Percentiles rank a stretch among this genome's conserved stretches.
Evolutionary conservation across 2,888 invertebrate species (phyloP).

Genomic region (Caprella mutica): DNA sequence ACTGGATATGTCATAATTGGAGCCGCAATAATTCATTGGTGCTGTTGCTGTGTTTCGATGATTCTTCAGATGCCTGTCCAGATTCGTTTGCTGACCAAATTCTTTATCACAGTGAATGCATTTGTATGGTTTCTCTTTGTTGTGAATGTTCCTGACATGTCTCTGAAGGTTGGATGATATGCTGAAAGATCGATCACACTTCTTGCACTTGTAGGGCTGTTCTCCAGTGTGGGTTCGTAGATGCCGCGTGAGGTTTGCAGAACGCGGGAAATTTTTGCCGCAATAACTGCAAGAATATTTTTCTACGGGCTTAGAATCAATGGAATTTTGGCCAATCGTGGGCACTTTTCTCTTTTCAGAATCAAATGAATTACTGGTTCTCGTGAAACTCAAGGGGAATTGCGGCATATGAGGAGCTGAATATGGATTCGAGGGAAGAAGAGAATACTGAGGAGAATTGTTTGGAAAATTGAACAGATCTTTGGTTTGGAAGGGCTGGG

Average conservation of each 20-base stretch:
- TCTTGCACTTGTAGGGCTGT: constrained; percentile 94
- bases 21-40: constrained; percentile 6
- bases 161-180: constrained; percentile 96
- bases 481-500: neutral
- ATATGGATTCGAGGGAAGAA: too few species aligned
- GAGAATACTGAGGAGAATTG: constrained; percentile 2
- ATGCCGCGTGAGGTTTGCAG: constrained; percentile 92
- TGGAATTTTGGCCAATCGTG: neutral
- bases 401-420: too few species aligned
- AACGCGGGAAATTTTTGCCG: constrained; percentile 88
- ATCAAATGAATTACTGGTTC: too few species aligned
- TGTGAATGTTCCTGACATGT: constrained; percentile 97
- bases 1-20: neutral
- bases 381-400: too few species aligned
- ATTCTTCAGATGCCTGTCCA: constrained; percentile 21
- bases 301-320: constrained; percentile 3
- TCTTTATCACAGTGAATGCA: constrained; percentile 15
- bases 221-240: constrained; percentile 96
- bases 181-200: constrained; percentile 95
- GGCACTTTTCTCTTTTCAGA: too few species aligned
- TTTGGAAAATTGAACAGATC: neutral
- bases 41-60: constrained; percentile 16
- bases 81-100: constrained; percentile 23
- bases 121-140: constrained; percentile 49
- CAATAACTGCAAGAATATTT: constrained; percentile 85